Percentiles rank a stretch among this genome's conserved stretches.
Conservation (phyloP, 2,113 vertebrate genomes). For the Xenopus borealis region DNA sequence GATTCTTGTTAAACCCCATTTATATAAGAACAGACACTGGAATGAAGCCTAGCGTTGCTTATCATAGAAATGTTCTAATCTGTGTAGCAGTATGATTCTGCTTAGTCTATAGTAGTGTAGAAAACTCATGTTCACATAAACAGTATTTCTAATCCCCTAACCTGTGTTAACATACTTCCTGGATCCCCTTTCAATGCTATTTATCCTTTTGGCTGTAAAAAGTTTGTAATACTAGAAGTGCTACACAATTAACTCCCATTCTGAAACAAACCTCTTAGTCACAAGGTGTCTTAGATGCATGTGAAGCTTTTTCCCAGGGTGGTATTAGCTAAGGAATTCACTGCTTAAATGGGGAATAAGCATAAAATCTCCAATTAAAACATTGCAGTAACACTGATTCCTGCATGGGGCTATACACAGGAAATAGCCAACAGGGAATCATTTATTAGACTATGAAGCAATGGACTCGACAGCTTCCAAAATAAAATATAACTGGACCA, state of each 20-base stretch:
- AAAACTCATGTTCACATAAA: no score
- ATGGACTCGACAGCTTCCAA: no score
- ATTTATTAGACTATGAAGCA: neutral
- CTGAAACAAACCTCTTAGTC: neutral
- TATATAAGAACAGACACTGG: no score
- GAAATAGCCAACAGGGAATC: neutral
- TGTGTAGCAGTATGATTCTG: no score
- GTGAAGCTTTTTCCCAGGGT: neutral
- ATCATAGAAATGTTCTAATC: no score
- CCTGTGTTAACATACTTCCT: no score
- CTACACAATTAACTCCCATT: neutral
- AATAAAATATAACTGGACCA: no score
- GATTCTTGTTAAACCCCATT: no score
- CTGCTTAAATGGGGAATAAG: constrained; percentile 11
- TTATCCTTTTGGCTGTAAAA: neutral
- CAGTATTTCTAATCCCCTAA: no score
- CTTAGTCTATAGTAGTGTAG: no score
- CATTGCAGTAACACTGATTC: neutral
- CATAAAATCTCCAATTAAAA: constrained; percentile 18
- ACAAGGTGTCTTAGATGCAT: neutral
- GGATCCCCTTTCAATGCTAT: neutral
- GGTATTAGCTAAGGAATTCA: constrained; percentile 8
- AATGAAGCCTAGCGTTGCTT: no score
- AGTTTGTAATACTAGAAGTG: neutral
- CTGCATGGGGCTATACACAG: neutral